These are phyloP conservation scores for Torymus aiolomorphi DNA, from an alignment of 2,888 invertebrate genomes.

Conservation along the genomic window DNA sequence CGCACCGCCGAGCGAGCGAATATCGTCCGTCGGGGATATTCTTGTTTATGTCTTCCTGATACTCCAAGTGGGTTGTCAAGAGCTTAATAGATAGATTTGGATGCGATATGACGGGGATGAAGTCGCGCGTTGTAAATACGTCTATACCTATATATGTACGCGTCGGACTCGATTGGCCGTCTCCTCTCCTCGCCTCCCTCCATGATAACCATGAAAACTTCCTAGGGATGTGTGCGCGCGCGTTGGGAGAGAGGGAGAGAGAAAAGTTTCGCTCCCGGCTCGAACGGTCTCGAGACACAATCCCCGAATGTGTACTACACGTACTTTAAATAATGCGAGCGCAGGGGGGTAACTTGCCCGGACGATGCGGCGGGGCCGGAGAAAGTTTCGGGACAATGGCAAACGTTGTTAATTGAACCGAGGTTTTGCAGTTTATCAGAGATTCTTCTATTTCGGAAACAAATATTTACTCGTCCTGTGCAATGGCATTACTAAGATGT, in stretches of 20 bases:
- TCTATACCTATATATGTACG: conserved; percentile 48
- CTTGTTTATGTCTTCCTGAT: conserved; percentile 58
- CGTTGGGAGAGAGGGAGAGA: too few relatives aligned
- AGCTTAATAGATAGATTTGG: conserved; percentile 65
- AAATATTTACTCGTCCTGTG: not conserved
- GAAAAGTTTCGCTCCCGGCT: conserved; percentile 38
- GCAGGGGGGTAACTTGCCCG: conserved; percentile 5
- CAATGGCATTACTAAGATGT: too few relatives aligned
- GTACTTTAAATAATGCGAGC: conserved; percentile 55
- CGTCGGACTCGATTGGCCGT: conserved; percentile 31
- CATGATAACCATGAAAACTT: conserved; percentile 56
- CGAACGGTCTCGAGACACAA: conserved; percentile 33
- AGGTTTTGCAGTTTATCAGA: not conserved
- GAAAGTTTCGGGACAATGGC: conserved; percentile 11
- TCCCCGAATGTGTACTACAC: conserved; percentile 53
- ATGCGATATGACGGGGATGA: conserved; percentile 67
- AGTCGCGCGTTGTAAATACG: conserved; percentile 66
- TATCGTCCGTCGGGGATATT: conserved; percentile 15
- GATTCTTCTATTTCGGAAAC: not conserved
- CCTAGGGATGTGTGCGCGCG: conserved; percentile 2
- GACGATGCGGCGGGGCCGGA: not conserved
- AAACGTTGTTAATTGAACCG: conserved; percentile 44
- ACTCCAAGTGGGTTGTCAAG: conserved; percentile 53
- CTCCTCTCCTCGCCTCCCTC: conserved; percentile 18
- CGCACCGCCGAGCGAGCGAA: not conserved